Percentiles rank a stretch among this genome's conserved stretches.
Evolutionary conservation across 1,140 invertebrate genomes (phyloP).

Genomic region (Pachypeltis micranthus): DNA sequence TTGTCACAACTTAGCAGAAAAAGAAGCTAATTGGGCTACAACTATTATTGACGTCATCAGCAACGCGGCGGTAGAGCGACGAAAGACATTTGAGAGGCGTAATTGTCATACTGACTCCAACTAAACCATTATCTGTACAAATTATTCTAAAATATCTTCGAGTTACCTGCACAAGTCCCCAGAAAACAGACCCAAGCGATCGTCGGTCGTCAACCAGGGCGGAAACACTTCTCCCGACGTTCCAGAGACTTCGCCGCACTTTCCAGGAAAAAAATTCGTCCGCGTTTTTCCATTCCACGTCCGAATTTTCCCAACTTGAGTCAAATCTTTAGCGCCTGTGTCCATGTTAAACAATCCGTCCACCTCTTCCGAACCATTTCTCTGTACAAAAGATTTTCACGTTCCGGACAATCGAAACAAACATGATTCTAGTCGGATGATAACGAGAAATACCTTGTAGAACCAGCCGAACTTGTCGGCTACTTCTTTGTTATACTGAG

Average conservation of each 20-base stretch:
- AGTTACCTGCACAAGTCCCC: constrained; percentile 52
- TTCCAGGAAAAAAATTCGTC: constrained; percentile 45
- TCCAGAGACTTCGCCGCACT: constrained; percentile 46
- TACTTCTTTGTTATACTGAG: constrained; percentile 51
- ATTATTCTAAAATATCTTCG: too few species aligned
- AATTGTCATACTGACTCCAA: too few species aligned
- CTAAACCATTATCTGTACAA: too few species aligned
- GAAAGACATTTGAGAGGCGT: too few species aligned
- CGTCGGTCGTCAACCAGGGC: constrained; percentile 42
- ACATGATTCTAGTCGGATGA: neutral
- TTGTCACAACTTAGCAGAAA: too few species aligned
- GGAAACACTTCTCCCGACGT: constrained; percentile 67
- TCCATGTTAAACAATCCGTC: constrained; percentile 62
- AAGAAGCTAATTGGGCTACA: too few species aligned
- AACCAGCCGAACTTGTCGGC: constrained; percentile 70
- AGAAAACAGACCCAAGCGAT: constrained; percentile 45
- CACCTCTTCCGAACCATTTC: constrained; percentile 48
- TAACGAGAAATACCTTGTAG: constrained; percentile 66
- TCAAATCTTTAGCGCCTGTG: constrained; percentile 47
- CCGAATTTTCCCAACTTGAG: constrained; percentile 48
- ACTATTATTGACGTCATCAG: too few species aligned
- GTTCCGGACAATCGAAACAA: too few species aligned
- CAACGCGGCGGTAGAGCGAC: too few species aligned
- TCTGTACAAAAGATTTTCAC: constrained; percentile 41
- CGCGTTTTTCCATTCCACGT: constrained; percentile 53